These are phyloP conservation scores for Calidris pygmaea DNA, from an alignment of 2,113 vertebrate genomes.

Conservation along the genomic window DNA sequence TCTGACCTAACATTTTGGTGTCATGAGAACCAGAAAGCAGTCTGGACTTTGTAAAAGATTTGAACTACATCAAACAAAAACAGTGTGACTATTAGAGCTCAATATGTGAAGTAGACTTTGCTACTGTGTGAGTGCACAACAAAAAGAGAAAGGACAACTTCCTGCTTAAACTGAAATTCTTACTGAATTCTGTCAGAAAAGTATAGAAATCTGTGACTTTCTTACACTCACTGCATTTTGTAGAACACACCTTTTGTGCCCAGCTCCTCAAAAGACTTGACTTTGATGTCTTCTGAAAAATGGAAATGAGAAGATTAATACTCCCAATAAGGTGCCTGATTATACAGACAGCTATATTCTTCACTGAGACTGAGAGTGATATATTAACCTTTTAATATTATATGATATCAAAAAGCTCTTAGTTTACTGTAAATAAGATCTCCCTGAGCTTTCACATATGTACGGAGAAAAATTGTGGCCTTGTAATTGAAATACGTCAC, in stretches of 20 bases:
- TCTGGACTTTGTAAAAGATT: neutral
- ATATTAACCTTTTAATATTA: neutral
- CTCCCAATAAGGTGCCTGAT: neutral
- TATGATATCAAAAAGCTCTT: neutral
- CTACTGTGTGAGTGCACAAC: neutral
- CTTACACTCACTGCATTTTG: neutral
- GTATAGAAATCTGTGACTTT: neutral
- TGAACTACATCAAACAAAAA: conserved; percentile 18
- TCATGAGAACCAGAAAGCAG: conserved; percentile 22
- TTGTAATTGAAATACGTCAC: neutral
- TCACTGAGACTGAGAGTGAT: neutral
- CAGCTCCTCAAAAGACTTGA: neutral
- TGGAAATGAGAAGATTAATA: neutral
- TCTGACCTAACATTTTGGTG: conserved; percentile 10
- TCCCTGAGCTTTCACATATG: neutral
- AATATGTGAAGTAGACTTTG: neutral
- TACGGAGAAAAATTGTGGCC: neutral
- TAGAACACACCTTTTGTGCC: neutral
- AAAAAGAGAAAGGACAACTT: neutral
- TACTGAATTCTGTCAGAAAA: neutral
- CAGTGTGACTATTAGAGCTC: neutral
- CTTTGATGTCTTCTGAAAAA: neutral
- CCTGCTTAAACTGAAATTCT: neutral
- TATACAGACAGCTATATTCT: neutral
- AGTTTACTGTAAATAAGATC: neutral